These are phyloP conservation scores for Hypselothyrea guttata DNA, from an alignment of 2,888 invertebrate species.

Conservation along the genomic window DNA sequence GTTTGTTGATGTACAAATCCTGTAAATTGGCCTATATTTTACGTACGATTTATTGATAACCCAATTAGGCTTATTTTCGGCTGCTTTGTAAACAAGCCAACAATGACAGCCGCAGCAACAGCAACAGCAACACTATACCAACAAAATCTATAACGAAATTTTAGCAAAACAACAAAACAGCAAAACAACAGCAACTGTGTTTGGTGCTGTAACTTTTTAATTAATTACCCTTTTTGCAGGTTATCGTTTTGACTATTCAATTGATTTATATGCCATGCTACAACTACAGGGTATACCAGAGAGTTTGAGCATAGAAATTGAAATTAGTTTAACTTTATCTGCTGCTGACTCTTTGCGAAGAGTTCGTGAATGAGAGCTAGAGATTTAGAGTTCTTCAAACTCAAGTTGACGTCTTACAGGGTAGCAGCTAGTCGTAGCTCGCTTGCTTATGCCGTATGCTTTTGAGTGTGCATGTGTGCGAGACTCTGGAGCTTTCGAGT, in stretches of 20 bases:
- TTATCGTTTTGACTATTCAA: slow-evolving; percentile 21
- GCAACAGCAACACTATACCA: not conserved
- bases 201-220: slow-evolving; percentile 35
- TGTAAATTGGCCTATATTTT: slow-evolving; percentile 54
- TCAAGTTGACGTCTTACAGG: too few species aligned
- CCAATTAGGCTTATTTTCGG: slow-evolving; percentile 57
- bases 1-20: slow-evolving; percentile 38
- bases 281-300: too few species aligned
- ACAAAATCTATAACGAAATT: slow-evolving; percentile 1
- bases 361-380: too few species aligned
- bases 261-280: slow-evolving; percentile 24
- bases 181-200: slow-evolving; percentile 19
- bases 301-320: not conserved
- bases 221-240: slow-evolving; percentile 41
- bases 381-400: too few species aligned
- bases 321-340: not conserved
- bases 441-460: not conserved
- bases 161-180: slow-evolving; percentile 8
- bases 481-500: slow-evolving; percentile 39
- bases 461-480: slow-evolving; percentile 10
- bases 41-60: slow-evolving; percentile 62
- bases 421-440: not conserved
- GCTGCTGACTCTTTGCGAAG: too few species aligned
- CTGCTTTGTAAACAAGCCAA: slow-evolving; percentile 41
- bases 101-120: slow-evolving; percentile 20